phyloP scores from a whole-genome alignment of 2,888 invertebrate species.

The Sinotaia quadrata region DNA sequence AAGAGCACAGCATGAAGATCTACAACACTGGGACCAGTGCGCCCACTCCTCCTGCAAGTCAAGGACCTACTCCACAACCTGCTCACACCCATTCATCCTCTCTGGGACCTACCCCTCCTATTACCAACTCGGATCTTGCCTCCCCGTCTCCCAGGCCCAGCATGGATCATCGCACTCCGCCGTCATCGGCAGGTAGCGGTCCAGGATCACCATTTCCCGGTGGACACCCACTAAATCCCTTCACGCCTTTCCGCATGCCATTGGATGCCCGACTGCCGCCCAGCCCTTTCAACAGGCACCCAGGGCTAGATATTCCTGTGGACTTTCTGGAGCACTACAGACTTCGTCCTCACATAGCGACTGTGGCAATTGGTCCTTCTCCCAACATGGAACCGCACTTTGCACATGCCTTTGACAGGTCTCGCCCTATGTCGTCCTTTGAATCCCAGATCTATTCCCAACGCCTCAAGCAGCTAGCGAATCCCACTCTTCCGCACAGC shows the following conservation, averaged over 20 bases:
- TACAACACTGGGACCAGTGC: constrained; percentile 74
- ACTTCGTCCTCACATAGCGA: constrained; percentile 38
- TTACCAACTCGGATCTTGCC: constrained; percentile 17
- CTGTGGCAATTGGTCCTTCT: constrained; percentile 12
- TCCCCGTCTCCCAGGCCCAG: constrained; percentile 28
- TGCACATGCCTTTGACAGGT: constrained; percentile 49
- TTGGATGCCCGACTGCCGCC: constrained; percentile 47
- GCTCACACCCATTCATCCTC: constrained; percentile 14
- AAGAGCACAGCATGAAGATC: constrained; percentile 93
- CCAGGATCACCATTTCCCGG: constrained; percentile 41
- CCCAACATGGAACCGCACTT: constrained; percentile 70
- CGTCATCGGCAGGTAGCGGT: constrained; percentile 74
- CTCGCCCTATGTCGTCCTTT: constrained; percentile 34
- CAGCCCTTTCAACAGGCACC: constrained; percentile 81
- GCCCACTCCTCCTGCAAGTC: constrained; percentile 32
- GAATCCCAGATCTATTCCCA: constrained; percentile 89
- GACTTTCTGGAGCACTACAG: constrained; percentile 76
- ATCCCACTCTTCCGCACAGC: constrained; percentile 37
- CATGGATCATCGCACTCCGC: constrained; percentile 35
- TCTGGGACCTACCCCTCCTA: neutral
- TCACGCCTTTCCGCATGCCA: constrained; percentile 70
- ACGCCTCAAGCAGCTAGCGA: constrained; percentile 97
- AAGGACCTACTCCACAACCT: constrained; percentile 18
- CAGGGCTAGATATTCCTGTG: constrained; percentile 82
- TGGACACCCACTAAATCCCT: constrained; percentile 39